Base-by-base conservation (phyloP, 2,888 invertebrate species). In the Drosophila percnosoma region DNA sequence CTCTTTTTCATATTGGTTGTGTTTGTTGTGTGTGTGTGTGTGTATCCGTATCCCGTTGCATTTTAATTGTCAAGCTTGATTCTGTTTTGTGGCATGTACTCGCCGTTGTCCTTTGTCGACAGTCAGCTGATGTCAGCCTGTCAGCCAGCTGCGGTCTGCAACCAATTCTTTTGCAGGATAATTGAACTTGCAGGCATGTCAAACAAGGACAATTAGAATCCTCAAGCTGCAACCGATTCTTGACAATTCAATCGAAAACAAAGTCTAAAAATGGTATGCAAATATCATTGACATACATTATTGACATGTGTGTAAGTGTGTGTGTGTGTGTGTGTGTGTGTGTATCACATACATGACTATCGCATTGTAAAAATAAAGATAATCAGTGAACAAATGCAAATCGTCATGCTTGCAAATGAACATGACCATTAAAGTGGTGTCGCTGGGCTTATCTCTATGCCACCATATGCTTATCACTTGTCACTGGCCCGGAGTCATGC, bases 11-110 rank as follows among this genome's bases (percentile, higher is more conserved):
- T 36, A 45, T 10, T 27, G 49, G 11, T 18, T 29, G n/a, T 29
- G 6, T 18, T n/a, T 60, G 24, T 15, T 15, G 24, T 36, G 54
- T 36, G 15, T 52, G 7, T 36, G 31, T 52, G 11, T 51, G 31
- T 52, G 21, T 33, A 8, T 53, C 13, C 2, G 48, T 63, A 51
- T 64, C 55, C 68, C 55, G 78, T 63, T 83, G 82, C 68, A 72
- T 69, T 87, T 84, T 82, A 84, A 87, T 84, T 87, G 85, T 76
- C 74, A 82, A 71, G 54, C 72, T 74, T 66, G 69, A 62, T 76
- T 78, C 60, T 27, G 73, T 70, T 79, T 61, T 70, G 73, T 59
- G 68, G 71, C 55, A 40, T 55, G 27, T 48, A 27, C 66, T 62
- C 21, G 27, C 21, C 13, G 57, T 48, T 60, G 60, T 64, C 62